These are phyloP conservation scores for Sclerodermus sp. DNA, from an alignment of 2,888 invertebrate species.

Conservation along the genomic window DNA sequence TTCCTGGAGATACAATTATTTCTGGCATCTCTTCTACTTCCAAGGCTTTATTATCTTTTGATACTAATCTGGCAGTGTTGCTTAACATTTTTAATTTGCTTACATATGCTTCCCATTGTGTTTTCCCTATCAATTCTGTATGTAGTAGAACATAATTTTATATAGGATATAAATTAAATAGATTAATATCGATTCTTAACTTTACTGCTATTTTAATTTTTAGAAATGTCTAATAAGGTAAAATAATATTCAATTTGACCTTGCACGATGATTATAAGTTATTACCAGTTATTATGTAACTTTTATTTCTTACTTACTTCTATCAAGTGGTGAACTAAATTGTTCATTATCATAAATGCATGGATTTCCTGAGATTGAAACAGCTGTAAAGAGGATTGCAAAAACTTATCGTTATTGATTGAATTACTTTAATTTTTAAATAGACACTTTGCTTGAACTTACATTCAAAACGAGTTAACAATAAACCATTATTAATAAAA, in stretches of 20 bases:
- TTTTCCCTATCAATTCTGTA: slow-evolving; percentile 41
- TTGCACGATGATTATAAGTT: too few relatives aligned
- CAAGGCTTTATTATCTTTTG: slow-evolving; percentile 34
- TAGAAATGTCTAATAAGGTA: too few relatives aligned
- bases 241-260: too few relatives aligned
- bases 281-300: background rate
- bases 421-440: background rate
- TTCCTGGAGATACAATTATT: slow-evolving; percentile 43
- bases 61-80: slow-evolving; percentile 40
- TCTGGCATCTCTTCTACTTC: slow-evolving; percentile 42
- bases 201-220: too few relatives aligned
- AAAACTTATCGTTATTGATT: background rate
- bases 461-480: slow-evolving; percentile 79
- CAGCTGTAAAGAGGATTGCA: slow-evolving; percentile 58
- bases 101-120: slow-evolving; percentile 51
- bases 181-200: too few relatives aligned
- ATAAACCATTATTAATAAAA: slow-evolving; percentile 76
- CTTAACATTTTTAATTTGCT: slow-evolving; percentile 43
- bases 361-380: slow-evolving; percentile 64
- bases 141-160: too few relatives aligned
- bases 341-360: slow-evolving; percentile 59
- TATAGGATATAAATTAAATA: too few relatives aligned
- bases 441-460: slow-evolving; percentile 59
- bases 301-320: slow-evolving; percentile 23
- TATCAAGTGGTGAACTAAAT: slow-evolving; percentile 18